Percentiles rank a stretch among this genome's conserved stretches.
Conservation (phyloP, 1,140 invertebrate species). For the Eriocheir sinensis region DNA sequence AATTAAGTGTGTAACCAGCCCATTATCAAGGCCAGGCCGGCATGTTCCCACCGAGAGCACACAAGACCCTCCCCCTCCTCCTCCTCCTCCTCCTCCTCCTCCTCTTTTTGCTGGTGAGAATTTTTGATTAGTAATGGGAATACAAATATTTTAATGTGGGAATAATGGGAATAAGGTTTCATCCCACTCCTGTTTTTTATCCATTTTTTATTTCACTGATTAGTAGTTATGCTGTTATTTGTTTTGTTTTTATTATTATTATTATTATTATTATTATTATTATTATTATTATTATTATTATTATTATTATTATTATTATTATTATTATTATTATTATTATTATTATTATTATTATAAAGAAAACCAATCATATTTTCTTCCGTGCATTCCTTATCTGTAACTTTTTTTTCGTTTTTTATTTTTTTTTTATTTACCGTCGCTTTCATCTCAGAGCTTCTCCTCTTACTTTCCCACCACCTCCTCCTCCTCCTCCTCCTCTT, state of each 20-base stretch:
- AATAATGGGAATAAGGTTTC: too few species aligned
- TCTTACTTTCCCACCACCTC: not conserved
- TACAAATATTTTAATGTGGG: slow-evolving; percentile 45
- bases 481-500: not conserved
- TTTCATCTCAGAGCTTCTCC: not conserved
- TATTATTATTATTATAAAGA: not conserved
- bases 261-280: slow-evolving; percentile 28
- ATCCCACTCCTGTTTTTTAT: too few species aligned
- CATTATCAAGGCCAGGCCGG: slow-evolving; percentile 58
- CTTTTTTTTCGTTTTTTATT: not conserved
- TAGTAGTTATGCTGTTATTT: too few species aligned
- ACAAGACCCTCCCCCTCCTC: too few species aligned
- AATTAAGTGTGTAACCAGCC: slow-evolving; percentile 63
- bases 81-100: not conserved
- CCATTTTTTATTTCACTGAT: too few species aligned
- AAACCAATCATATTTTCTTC: not conserved
- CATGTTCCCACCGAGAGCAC: slow-evolving; percentile 36
- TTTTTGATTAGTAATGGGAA: slow-evolving; percentile 60
- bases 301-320: not conserved
- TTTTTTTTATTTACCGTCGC: too few species aligned
- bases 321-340: not conserved
- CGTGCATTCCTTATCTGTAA: not conserved
- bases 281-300: slow-evolving; percentile 14
- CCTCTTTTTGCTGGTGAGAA: slow-evolving; percentile 34
- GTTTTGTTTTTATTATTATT: too few species aligned